Conservation (phyloP, 2,113 vertebrate species). For the Apodemus sylvaticus region DNA sequence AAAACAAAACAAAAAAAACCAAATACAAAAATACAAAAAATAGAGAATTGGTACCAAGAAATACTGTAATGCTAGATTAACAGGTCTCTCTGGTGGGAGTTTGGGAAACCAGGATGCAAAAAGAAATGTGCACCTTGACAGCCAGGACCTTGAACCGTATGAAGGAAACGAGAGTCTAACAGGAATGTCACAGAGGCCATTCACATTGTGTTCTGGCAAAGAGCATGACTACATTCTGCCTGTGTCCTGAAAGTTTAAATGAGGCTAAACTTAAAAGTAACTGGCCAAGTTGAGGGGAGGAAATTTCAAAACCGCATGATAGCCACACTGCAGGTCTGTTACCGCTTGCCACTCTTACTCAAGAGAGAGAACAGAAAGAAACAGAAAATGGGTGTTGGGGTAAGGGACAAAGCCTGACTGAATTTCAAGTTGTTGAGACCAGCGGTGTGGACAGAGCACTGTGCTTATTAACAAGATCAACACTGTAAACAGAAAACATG, state of each 20-base stretch:
- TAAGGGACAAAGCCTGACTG: background rate
- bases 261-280: background rate
- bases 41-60: no score
- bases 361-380: background rate
- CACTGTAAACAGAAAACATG: background rate
- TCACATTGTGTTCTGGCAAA: background rate
- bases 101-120: background rate
- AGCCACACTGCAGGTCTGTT: background rate
- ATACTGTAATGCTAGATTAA: background rate
- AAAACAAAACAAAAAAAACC: no score
- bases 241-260: background rate
- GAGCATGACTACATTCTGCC: background rate
- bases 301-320: background rate
- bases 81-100: background rate
- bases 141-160: background rate
- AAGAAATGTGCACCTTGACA: background rate
- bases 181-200: background rate
- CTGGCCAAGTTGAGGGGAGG: background rate
- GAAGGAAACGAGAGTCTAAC: background rate
- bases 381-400: background rate
- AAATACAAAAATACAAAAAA: no score
- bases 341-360: background rate
- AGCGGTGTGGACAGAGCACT: background rate
- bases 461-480: background rate
- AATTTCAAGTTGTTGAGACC: background rate